Base-by-base conservation (phyloP, 23 tunicate species). In the Trididemnum nubilum region DNA sequence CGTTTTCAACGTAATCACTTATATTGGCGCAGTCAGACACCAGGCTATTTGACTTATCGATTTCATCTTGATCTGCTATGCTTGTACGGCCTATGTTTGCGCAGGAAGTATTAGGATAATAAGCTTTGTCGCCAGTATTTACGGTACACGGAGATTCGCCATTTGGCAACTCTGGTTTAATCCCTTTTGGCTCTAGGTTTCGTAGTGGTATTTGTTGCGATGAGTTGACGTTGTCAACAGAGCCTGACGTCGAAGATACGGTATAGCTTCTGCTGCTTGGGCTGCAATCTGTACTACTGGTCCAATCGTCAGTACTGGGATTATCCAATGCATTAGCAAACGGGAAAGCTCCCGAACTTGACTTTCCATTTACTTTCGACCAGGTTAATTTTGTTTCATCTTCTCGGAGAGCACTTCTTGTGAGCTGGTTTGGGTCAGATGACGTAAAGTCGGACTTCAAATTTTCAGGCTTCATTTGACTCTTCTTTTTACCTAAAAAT, bases 1-100 rank as follows among this genome's bases (percentile, higher is more conserved):
- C 90, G 51, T 77, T 85, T 35, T 85, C 90, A 36, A 85, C 90
- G 72, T 85, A 85, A 65, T 77, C 90, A 27, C 84, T 71, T 2
- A 85, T 49, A 72, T 70, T 85, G 0, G 79, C 67, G 36, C 87
- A 83, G 36, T 77, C 78, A 39, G 57, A 21, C 25, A 18, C 2
- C 7, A 3, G 37, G 37, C 67, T 61, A n/a, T 22, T 22, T 61
- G 22, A 26, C 5, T 61, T 21, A 61, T 61, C 25, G 26, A 12
- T n/a, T 61, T 61, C 26, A 61, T 61, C 5, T 15, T 12, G 25
- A 12, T 12, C 22, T n/a, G 5, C n/a, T 12, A 12, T n/a, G n/a
- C n/a, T 24, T 7, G 54, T 44, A 15, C 15, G 9, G 9, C 54
- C 54, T 9, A 7, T 44, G 54, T 44, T 44, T 7, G 54, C 9